Conservation (phyloP, 1,140 invertebrate species). For the Listronotus oregonensis region DNA sequence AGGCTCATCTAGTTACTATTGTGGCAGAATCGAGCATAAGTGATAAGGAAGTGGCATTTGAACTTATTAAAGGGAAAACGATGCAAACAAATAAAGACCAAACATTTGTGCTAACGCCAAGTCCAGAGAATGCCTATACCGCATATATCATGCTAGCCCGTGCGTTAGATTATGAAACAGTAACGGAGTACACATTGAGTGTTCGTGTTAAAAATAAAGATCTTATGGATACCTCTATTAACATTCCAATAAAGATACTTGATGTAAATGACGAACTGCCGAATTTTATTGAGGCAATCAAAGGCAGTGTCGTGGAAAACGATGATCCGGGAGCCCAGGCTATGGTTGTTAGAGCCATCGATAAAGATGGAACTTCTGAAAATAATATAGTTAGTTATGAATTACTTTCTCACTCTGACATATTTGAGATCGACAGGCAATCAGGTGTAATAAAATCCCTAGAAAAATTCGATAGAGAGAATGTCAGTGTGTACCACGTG, state of each 20-base stretch:
- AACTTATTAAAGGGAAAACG: conserved; percentile 78
- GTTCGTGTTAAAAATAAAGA: conserved; percentile 83
- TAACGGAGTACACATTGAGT: conserved; percentile 80
- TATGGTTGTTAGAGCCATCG: conserved; percentile 74
- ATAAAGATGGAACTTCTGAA: conserved; percentile 80
- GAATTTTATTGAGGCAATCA: conserved; percentile 75
- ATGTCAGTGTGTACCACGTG: conserved; percentile 77
- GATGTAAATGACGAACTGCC: conserved; percentile 91
- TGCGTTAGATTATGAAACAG: conserved; percentile 81
- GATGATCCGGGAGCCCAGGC: conserved; percentile 76
- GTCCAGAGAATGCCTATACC: conserved; percentile 60
- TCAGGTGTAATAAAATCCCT: conserved; percentile 86
- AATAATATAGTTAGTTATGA: conserved; percentile 82
- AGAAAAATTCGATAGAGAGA: conserved; percentile 80
- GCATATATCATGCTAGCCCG: conserved; percentile 75
- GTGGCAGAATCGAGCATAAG: conserved; percentile 76
- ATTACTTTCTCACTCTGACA: conserved; percentile 69
- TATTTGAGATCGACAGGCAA: conserved; percentile 76
- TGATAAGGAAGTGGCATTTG: conserved; percentile 74
- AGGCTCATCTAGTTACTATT: conserved; percentile 68
- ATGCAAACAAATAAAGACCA: conserved; percentile 81
- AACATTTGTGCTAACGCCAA: conserved; percentile 75
- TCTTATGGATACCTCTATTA: conserved; percentile 75
- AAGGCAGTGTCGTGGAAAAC: conserved; percentile 82
- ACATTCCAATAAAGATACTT: conserved; percentile 71